These are phyloP conservation scores for Chrysotoxum bicinctum DNA, from an alignment of 2,888 invertebrate species.

Conservation along the genomic window DNA sequence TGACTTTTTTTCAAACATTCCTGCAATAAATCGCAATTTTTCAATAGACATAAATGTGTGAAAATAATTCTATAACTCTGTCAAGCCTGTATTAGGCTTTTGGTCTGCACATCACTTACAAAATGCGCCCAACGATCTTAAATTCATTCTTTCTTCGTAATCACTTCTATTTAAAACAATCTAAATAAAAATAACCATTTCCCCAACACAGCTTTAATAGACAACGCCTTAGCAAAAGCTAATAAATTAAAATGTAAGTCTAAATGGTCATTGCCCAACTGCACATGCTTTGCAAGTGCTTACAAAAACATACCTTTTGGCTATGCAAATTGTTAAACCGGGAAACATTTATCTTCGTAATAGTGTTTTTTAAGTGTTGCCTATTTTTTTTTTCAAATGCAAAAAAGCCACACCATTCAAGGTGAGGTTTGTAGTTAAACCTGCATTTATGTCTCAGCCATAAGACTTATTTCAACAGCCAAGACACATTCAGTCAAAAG, in stretches of 20 bases:
- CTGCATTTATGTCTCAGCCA: slow-evolving; percentile 1
- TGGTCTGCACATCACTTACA: too few species aligned
- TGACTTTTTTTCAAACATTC: too few species aligned
- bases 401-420: not conserved
- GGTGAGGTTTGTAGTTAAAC: not conserved
- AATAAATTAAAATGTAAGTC: slow-evolving; percentile 14
- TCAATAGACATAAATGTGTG: too few species aligned
- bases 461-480: slow-evolving; percentile 26
- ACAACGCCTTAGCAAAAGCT: slow-evolving; percentile 18
- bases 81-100: too few species aligned
- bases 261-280: slow-evolving; percentile 32
- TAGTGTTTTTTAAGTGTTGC: not conserved
- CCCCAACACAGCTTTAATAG: not conserved
- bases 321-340: slow-evolving; percentile 42
- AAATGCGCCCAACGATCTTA: not conserved
- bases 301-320: slow-evolving; percentile 17
- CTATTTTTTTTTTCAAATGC: not conserved
- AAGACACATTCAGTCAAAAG: slow-evolving; percentile 6
- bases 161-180: slow-evolving; percentile 1
- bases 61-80: too few species aligned
- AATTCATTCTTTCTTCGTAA: not conserved
- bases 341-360: slow-evolving; percentile 33
- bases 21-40: too few species aligned
- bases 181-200: not conserved
- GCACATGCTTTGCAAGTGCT: slow-evolving; percentile 7